Evolutionary conservation across 2,113 vertebrate species (phyloP), one percentile per base, ranked within the genome.

Genomic region (Clinocottus analis): DNA sequence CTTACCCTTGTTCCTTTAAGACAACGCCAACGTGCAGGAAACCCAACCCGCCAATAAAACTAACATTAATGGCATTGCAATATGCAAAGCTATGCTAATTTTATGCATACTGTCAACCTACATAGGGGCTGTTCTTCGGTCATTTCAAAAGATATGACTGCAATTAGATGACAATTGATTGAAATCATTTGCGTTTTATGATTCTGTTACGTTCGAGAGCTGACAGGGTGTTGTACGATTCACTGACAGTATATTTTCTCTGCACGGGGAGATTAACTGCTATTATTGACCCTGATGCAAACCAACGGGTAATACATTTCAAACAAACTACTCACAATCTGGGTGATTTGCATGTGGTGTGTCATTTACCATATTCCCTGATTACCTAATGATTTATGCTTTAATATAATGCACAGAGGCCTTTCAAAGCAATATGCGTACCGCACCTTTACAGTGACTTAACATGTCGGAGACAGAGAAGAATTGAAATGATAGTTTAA

Each of bases 321-420:
- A 93, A 90, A 91, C 87, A 88, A 90, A 90, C 90, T 65, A 72
- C 84, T 90, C 58, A 45, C 69, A 35, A 75, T 88, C 83, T 29
- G 21, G 5, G 45, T 73, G 79, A 93, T 94, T 94, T 93, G 92
- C 91, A 88, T 86, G 83, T 49, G 75, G 85, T 59, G 84, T 92
- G 93, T 92, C 93, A 90, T 93, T 92, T 84, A 85, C 86, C 87
- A 87, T 91, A 82, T 89, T 90, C 84, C 89, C 91, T 91, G 90
- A 94, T 94, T 92, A 93, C 85, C 86, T 80, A 29, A 66, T 90
- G 91, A 94, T 92, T 92, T 92, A 91, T 91, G 87, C 90, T 93
- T 93, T 92, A 91, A 91, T 92, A 90, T 86, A 81, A 91, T 12
- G 60, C 84, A 37, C 67, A 4, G 67, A 58, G 73, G 55, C 63